These are phyloP conservation scores for Cryptus viduatorius DNA, from an alignment of 2,888 invertebrate species.

Conservation along the genomic window DNA sequence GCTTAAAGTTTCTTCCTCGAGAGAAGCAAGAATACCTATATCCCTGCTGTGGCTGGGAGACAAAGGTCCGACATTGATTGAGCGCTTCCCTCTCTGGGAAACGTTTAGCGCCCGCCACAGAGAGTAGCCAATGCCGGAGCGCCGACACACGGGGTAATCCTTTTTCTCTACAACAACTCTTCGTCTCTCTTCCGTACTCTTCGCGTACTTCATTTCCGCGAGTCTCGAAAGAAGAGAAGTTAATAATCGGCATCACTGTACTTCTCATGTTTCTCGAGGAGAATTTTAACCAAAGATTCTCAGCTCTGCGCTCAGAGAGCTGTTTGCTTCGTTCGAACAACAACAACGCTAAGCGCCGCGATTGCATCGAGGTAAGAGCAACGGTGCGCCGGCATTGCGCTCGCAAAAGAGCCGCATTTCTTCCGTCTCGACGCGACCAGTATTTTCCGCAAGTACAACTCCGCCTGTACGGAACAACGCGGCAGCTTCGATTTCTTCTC, in stretches of 20 bases:
- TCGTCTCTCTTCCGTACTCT: conserved; percentile 31
- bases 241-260: conserved; percentile 52
- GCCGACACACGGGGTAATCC: conserved; percentile 53
- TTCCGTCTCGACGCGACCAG: conserved; percentile 19
- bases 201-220: conserved; percentile 65
- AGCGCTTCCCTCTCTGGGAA: conserved; percentile 79
- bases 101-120: conserved; percentile 76
- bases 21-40: conserved; percentile 41
- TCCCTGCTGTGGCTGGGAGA: conserved; percentile 51
- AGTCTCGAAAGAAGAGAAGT: conserved; percentile 40
- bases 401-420: conserved; percentile 34
- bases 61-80: conserved; percentile 75
- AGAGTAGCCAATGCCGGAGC: conserved; percentile 54
- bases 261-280: conserved; percentile 3
- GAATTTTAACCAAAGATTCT: conserved; percentile 33
- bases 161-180: conserved; percentile 40
- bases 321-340: conserved; percentile 3
- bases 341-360: conserved; percentile 9
- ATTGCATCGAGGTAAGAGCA: conserved; percentile 26
- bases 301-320: conserved; percentile 19
- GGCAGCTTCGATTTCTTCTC: conserved; percentile 30
- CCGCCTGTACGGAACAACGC: conserved; percentile 8
- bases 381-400: conserved; percentile 10
- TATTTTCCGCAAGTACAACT: conserved; percentile 3
- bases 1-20: conserved; percentile 46